Evolutionary conservation across 2,888 invertebrate species (phyloP), one percentile per base, ranked within the genome.

Genomic region (Agrochola litura): DNA sequence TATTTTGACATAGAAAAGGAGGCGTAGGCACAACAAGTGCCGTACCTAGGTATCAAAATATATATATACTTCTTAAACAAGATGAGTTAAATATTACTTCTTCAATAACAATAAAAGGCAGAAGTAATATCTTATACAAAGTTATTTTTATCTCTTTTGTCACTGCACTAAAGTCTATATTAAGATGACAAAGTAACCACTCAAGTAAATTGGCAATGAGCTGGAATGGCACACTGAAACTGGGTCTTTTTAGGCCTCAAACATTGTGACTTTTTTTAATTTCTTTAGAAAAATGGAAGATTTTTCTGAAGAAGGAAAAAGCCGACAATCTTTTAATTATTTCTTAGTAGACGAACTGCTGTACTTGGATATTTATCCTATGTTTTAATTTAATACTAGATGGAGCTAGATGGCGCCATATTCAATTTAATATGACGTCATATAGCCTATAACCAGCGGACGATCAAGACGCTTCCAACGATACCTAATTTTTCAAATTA

Each of bases 171-270:
- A 69, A 79, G 77, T 79, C 37, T 69, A 79, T 69, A 61, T 69
- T 79, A 61, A 61, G 46, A 79, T 79, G 70, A 79, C 54, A 63
- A 70, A 70, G 71, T 22, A 77, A 60, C 61, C 79, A 63, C 77
- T 77, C 80, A 61, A 46, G 37, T 8, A 77, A 79, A 77, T 77
- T 77, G 71, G 37, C 71, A 70, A 63, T 77, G 80, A 37, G 37
- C 19, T 70, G 80, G 54, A 77, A 79, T 41, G 71, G 60, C 0
- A 61, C 22, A 46, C 30, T 16, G 52, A 60, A 52, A 79, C 25
- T 78, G n/a, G 6, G 70, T 22, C 16, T 54, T 77, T 46, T 46
- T 14, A 69, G 25, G 54, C 5, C 12, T 49, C 37, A 63, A 77
- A 79, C 54, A 77, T 46, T 70, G 46, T 14, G 12, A 54, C 16